Percentiles rank a stretch among this genome's conserved stretches.
These are phyloP conservation scores for Myotis pilosus DNA, from an alignment of 2,797 vertebrate genomes.

Conservation along the genomic window DNA sequence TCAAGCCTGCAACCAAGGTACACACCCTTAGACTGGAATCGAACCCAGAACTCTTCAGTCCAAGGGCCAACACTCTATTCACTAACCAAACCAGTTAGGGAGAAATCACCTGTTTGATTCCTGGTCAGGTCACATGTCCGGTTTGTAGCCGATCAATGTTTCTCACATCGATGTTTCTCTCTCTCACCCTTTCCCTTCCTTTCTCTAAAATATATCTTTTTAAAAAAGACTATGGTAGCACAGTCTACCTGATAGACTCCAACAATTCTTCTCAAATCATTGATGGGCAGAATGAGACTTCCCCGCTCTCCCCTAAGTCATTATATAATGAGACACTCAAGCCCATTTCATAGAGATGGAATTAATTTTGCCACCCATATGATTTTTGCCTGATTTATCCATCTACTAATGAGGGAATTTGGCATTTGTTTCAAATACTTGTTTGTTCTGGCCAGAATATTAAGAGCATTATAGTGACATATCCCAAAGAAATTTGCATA, in stretches of 20 bases:
- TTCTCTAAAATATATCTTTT: too few relatives aligned
- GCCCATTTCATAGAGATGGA: neutral
- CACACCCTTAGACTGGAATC: neutral
- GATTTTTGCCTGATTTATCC: constrained; percentile 12
- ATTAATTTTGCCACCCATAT: constrained; percentile 1
- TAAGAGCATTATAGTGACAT: too few relatives aligned
- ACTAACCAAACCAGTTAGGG: neutral
- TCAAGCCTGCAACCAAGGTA: neutral
- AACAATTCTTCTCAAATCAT: neutral
- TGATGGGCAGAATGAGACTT: neutral
- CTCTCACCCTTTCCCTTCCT: neutral
- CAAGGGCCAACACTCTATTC: neutral
- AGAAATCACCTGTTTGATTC: neutral
- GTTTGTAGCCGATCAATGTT: neutral
- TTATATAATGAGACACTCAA: neutral
- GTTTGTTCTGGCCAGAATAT: too few relatives aligned
- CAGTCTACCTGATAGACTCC: too few relatives aligned
- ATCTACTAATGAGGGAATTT: constrained; percentile 9
- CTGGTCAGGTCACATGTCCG: too few relatives aligned
- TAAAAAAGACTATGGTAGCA: too few relatives aligned
- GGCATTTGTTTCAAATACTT: neutral
- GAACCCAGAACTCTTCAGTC: neutral
- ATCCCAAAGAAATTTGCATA: too few relatives aligned
- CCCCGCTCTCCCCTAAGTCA: neutral
- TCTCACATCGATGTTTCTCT: neutral